Conservation (phyloP, 2,113 vertebrate genomes). For the Origma solitaria region DNA sequence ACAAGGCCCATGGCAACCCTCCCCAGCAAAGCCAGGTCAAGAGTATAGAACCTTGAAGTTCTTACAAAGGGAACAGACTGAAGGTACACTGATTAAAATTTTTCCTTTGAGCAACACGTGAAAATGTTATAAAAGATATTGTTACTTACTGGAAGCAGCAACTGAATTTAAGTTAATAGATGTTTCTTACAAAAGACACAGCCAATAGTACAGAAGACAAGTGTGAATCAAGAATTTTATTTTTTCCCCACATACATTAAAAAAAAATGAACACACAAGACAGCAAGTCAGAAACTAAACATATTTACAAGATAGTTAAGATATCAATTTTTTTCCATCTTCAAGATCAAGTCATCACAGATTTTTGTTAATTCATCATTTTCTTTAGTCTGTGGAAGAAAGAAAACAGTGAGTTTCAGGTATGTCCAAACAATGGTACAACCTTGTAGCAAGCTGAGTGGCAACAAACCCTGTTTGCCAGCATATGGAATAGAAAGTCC, state of each 20-base stretch:
- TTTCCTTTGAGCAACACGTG: neutral
- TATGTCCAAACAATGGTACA: neutral
- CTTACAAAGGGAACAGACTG: neutral
- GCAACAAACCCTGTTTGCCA: neutral
- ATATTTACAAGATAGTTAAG: conserved; percentile 29
- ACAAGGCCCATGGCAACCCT: too few species aligned
- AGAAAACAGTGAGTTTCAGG: neutral
- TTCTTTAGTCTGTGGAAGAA: conserved; percentile 77
- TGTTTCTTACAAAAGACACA: neutral
- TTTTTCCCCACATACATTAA: conserved; percentile 4
- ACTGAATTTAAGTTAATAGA: neutral
- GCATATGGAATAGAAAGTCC: neutral
- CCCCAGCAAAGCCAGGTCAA: neutral
- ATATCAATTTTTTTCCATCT: conserved; percentile 57
- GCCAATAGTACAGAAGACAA: neutral
- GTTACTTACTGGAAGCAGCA: neutral
- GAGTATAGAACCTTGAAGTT: fast-evolving
- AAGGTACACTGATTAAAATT: fast-evolving
- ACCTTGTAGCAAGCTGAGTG: fast-evolving
- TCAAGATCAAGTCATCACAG: conserved; percentile 77
- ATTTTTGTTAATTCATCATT: conserved; percentile 81
- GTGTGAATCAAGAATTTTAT: conserved; percentile 12
- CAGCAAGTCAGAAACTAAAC: neutral
- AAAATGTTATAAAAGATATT: neutral
- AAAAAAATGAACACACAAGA: conserved; percentile 11